A percentile compares a stretch with the other conserved stretches of the same genome.
Evolutionary conservation across 2,797 vertebrate species (phyloP).

Genomic region (Acipenser transmontanus): DNA sequence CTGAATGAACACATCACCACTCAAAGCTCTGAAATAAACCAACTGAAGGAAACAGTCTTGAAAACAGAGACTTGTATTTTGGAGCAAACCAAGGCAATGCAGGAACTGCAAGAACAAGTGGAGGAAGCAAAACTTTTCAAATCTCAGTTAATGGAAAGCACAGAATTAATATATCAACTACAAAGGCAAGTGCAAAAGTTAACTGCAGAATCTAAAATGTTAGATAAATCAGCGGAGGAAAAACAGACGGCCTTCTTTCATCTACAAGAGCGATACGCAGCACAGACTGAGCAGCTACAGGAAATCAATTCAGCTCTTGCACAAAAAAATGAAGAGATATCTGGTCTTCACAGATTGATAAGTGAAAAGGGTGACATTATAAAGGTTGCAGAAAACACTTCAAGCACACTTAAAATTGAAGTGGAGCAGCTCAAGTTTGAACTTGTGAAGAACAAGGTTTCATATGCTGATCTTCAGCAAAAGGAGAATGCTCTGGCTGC

Average conservation of each 20-base stretch:
- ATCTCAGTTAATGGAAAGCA: slow-evolving; percentile 52
- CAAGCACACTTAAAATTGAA: slow-evolving; percentile 50
- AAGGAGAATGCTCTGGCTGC: slow-evolving; percentile 58
- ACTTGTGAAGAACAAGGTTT: slow-evolving; percentile 36
- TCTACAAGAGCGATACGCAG: slow-evolving; percentile 64
- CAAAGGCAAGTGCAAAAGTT: slow-evolving; percentile 43
- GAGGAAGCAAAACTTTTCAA: slow-evolving; percentile 54
- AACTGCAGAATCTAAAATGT: slow-evolving; percentile 26
- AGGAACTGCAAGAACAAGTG: slow-evolving; percentile 47
- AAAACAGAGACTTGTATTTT: slow-evolving; percentile 50
- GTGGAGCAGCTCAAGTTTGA: slow-evolving; percentile 36
- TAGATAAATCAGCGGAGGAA: slow-evolving; percentile 40
- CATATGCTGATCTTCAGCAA: slow-evolving; percentile 50
- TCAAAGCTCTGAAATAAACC: slow-evolving; percentile 43
- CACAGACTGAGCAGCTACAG: slow-evolving; percentile 46
- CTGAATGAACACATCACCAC: slow-evolving; percentile 43
- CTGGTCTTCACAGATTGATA: slow-evolving; percentile 42
- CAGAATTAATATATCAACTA: slow-evolving; percentile 48
- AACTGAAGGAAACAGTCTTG: slow-evolving; percentile 41
- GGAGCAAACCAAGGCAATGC: slow-evolving; percentile 45
- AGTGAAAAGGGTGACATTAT: slow-evolving; percentile 37
- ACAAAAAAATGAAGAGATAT: slow-evolving; percentile 48
- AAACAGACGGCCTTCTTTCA: slow-evolving; percentile 59
- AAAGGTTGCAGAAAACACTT: slow-evolving; percentile 33
- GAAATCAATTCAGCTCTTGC: slow-evolving; percentile 43